Conservation (phyloP, 2,888 invertebrate genomes). For the Cerastis rubricosa region DNA sequence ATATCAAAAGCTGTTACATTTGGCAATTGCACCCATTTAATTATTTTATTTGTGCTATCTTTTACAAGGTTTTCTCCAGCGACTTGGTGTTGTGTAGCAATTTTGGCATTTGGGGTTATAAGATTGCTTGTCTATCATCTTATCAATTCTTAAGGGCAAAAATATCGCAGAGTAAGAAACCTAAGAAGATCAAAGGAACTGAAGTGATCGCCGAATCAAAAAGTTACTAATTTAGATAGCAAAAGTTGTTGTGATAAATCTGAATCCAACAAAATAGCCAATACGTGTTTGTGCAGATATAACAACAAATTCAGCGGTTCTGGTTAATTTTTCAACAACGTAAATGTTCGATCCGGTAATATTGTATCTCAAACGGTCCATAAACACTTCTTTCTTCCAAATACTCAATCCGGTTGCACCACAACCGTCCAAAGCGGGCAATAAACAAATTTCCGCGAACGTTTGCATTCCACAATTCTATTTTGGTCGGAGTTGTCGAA, state of each 20-base stretch:
- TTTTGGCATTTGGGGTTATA: not conserved
- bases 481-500: conserved; percentile 58
- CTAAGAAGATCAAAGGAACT: conserved; percentile 11
- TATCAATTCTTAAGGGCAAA: not conserved
- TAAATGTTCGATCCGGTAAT: not conserved
- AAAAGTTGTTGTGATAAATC: not conserved
- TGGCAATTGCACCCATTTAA: conserved; percentile 18
- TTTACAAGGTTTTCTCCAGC: not conserved
- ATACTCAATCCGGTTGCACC: conserved; percentile 23
- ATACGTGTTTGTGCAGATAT: not conserved
- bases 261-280: not conserved
- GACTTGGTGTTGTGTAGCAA: not conserved
- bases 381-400: conserved; percentile 31
- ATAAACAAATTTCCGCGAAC: conserved; percentile 55
- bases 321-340: not conserved
- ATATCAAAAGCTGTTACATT: conserved; percentile 40
- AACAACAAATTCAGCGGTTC: not conserved
- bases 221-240: not conserved
- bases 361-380: not conserved
- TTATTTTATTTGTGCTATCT: conserved; percentile 8
- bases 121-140: not conserved
- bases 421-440: conserved; percentile 39
- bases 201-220: not conserved
- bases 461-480: conserved; percentile 51
- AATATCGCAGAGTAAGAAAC: not conserved